Evolutionary conservation across 2,888 invertebrate genomes (phyloP).

Genomic region (Spodoptera exigua): DNA sequence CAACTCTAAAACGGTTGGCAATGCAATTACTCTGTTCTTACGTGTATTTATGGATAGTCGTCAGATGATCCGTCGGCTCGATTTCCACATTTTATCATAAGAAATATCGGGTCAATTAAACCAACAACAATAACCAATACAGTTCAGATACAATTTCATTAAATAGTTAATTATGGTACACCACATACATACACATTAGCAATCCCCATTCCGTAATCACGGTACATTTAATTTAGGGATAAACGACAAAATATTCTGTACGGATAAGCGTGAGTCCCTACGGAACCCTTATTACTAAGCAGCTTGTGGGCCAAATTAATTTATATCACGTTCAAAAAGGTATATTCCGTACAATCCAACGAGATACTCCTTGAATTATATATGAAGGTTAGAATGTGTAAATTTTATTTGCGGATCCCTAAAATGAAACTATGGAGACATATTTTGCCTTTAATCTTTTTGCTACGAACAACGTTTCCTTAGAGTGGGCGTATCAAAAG

Average conservation of each 20-base stretch:
- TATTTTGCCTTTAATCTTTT: background rate
- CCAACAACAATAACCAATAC: too few species aligned
- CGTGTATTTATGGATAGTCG: too few species aligned
- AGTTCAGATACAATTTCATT: too few species aligned
- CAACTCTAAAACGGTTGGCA: too few species aligned
- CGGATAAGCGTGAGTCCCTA: conserved; percentile 11
- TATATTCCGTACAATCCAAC: conserved; percentile 13
- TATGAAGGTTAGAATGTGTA: conserved; percentile 27
- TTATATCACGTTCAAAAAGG: conserved; percentile 41
- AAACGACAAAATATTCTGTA: conserved; percentile 18
- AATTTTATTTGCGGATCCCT: conserved; percentile 13
- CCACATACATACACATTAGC: conserved; percentile 8
- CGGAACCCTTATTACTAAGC: conserved; percentile 46
- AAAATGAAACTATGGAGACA: background rate
- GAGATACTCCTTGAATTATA: conserved; percentile 37
- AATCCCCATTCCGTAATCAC: conserved; percentile 12
- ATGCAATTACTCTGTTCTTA: too few species aligned
- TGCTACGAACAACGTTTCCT: background rate
- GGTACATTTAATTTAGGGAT: conserved; percentile 29
- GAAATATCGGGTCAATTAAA: too few species aligned
- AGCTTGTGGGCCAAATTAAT: conserved; percentile 51
- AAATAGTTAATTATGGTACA: too few species aligned
- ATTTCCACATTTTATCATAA: too few species aligned
- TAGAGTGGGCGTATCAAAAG: background rate
- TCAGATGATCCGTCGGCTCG: too few species aligned